A percentile compares a stretch with the other conserved stretches of the same genome.
phyloP scores from a whole-genome alignment of 2,113 vertebrate species.

The Albula goreensis region DNA sequence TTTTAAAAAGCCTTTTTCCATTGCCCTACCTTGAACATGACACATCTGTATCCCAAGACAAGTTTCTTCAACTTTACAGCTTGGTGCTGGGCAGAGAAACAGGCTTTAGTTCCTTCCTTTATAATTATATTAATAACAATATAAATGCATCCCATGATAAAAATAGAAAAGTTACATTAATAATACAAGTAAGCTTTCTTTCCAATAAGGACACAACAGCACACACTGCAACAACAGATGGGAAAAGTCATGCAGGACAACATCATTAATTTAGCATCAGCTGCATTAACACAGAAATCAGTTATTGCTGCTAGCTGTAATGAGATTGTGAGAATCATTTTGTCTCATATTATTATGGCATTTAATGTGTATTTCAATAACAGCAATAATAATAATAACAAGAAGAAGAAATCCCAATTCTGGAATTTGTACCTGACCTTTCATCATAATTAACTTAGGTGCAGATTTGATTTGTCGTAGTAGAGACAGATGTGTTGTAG shows the following conservation, averaged over 20 bases:
- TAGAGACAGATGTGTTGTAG: background rate
- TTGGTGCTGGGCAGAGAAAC: too few relatives aligned
- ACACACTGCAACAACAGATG: background rate
- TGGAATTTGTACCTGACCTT: too few relatives aligned
- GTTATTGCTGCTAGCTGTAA: background rate
- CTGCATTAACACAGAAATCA: background rate
- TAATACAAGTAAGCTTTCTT: background rate
- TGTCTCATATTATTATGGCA: background rate
- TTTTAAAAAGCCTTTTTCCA: too few relatives aligned
- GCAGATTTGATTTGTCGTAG: background rate
- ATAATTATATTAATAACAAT: too few relatives aligned
- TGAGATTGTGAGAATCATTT: background rate
- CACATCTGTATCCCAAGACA: too few relatives aligned
- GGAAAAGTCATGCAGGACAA: background rate
- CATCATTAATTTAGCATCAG: background rate
- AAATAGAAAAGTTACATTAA: background rate
- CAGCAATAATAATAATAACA: background rate
- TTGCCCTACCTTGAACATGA: too few relatives aligned
- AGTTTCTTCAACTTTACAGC: too few relatives aligned
- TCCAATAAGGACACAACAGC: background rate
- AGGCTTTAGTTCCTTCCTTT: too few relatives aligned
- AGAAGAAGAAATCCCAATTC: background rate
- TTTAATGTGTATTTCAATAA: background rate
- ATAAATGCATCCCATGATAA: too few relatives aligned
- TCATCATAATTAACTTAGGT: too few relatives aligned